Evolutionary conservation across 1,140 invertebrate genomes (phyloP).

Genomic region (Heliconius nattereri): DNA sequence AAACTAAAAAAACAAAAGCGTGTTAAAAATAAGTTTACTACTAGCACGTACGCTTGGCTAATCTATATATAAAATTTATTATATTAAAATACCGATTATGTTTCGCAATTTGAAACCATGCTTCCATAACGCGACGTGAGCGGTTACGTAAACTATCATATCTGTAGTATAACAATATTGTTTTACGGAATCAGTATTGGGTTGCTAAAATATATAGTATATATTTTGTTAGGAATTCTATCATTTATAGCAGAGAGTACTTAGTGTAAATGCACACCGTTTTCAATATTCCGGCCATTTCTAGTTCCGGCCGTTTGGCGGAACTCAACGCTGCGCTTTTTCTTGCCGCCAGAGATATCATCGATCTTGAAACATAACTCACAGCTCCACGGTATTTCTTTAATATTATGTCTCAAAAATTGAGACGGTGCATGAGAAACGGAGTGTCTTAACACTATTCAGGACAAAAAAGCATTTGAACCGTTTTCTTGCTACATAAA

Average conservation of each 20-base stretch:
- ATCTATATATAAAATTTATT: neutral
- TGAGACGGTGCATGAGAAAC: too few relatives aligned
- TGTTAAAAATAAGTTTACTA: neutral
- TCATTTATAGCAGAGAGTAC: neutral
- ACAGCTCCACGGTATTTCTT: too few relatives aligned
- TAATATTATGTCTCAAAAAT: too few relatives aligned
- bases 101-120: constrained; percentile 1
- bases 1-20: too few relatives aligned
- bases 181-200: constrained; percentile 23
- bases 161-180: constrained; percentile 15
- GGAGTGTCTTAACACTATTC: too few relatives aligned
- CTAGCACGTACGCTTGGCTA: neutral
- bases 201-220: constrained; percentile 1
- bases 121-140: constrained; percentile 8
- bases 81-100: constrained; percentile 5
- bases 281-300: too few relatives aligned
- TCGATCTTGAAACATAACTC: too few relatives aligned
- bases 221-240: neutral
- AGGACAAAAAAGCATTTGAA: too few relatives aligned
- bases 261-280: neutral
- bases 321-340: neutral
- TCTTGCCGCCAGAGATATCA: too few relatives aligned
- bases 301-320: too few relatives aligned
- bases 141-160: neutral
- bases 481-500: too few relatives aligned